Base-by-base conservation (phyloP, 2,888 invertebrate species). In the Liposcelis brunnea region DNA sequence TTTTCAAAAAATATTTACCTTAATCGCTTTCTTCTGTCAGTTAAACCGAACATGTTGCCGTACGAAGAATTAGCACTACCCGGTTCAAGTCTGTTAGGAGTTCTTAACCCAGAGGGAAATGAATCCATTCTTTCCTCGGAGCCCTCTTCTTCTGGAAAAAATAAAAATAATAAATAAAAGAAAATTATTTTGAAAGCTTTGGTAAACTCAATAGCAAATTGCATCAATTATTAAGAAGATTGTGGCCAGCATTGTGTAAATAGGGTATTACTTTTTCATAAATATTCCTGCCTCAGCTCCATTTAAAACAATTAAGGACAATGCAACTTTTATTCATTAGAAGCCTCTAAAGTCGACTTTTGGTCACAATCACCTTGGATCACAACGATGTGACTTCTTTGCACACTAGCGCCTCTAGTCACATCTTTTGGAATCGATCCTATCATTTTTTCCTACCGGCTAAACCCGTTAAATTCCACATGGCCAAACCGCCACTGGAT, bases 11-110 rank as follows among this genome's bases (percentile, higher is more conserved):
- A 26, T 10, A 47, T 57, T 58, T 59, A 67, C 67, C 66, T 65
- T 55, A 67, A 63, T 45, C 66, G 60, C 54, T 59, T 66, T 31
- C 67, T 61, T 36, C 64, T 62, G 52, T 68, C 67, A 44, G 61
- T 59, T 48, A 65, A 56, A 48, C 65, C 66, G 44, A 58, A 57
- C 53, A 58, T 55, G 49, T 55, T 55, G 49, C 52, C 54, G 49
- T 55, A 55, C 10, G 55, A 57, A 40, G 50, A 52, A 43, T 53
- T 55, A 32, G 49, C 52, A 34, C 49, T 48, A 37, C 46, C 47
- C 6, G 40, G 40, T 54, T 54, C 56, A 56, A 56, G 55, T 52
- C 55, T 55, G 55, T 56, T 57, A 55, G 50, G 55, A 16, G 31
- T 42, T 33, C 47, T 47, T 57, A 57, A 57, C 51, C 56, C 58